These are phyloP conservation scores for Lepidurus apus DNA, from an alignment of 1,140 invertebrate genomes.

Conservation along the genomic window DNA sequence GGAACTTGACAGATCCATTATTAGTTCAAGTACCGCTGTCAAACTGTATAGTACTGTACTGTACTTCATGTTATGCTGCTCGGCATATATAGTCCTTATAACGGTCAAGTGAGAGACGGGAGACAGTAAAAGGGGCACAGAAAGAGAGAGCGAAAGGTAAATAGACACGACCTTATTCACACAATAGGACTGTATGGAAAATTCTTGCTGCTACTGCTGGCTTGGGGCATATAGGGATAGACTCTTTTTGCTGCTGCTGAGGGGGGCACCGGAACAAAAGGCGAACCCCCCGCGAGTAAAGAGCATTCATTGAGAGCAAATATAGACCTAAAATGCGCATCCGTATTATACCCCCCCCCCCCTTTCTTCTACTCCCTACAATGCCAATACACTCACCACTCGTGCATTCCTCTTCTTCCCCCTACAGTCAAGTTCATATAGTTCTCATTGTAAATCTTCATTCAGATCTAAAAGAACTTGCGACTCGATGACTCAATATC, in stretches of 20 bases:
- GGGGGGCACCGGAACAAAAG: neutral
- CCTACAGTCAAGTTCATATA: too few species aligned
- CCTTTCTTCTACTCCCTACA: neutral
- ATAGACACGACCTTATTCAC: neutral
- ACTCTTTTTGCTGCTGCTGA: neutral
- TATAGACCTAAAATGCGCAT: conserved; percentile 2
- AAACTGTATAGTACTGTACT: too few species aligned
- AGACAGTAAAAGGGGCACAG: neutral
- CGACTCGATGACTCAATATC: too few species aligned
- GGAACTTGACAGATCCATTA: too few species aligned
- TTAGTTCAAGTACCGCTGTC: too few species aligned
- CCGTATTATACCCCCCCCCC: neutral
- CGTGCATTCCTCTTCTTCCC: too few species aligned
- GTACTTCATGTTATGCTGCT: too few species aligned
- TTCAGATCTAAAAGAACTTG: too few species aligned
- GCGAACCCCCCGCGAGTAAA: neutral
- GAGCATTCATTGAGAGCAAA: conserved; percentile 16
- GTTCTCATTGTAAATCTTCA: too few species aligned
- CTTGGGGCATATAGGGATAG: neutral
- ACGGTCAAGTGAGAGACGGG: neutral
- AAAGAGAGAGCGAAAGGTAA: conserved; percentile 1
- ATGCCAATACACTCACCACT: too few species aligned
- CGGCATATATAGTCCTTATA: neutral
- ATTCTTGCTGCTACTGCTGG: neutral
- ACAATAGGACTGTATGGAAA: neutral